A percentile compares a stretch with the other conserved stretches of the same genome.
Conservation (phyloP, 2,113 vertebrate genomes). For the Gnathonemus longibarbis region DNA sequence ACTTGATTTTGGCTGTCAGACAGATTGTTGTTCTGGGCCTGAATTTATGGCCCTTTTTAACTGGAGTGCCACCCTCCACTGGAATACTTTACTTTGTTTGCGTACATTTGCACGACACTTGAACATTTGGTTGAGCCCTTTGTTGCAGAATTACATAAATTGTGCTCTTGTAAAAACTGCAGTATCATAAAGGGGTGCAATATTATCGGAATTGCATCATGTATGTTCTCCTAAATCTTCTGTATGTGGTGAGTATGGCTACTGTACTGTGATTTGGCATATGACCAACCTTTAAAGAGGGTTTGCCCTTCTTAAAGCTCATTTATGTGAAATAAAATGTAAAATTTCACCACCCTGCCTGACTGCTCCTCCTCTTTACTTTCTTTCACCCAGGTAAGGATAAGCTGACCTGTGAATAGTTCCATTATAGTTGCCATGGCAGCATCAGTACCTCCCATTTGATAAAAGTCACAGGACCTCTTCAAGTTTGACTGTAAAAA, state of each 20-base stretch:
- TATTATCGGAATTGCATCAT: background rate
- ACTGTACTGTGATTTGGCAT: background rate
- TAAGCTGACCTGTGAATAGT: background rate
- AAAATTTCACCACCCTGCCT: background rate
- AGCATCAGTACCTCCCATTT: background rate
- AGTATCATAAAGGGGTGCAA: background rate
- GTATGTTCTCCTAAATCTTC: background rate
- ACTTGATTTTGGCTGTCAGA: background rate
- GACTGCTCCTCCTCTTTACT: background rate
- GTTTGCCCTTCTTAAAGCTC: background rate
- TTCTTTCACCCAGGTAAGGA: background rate
- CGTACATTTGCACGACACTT: background rate
- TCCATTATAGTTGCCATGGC: background rate
- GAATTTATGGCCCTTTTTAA: background rate
- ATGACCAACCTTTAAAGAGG: background rate
- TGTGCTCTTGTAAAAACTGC: background rate
- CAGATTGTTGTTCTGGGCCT: background rate
- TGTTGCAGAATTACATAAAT: background rate
- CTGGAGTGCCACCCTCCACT: background rate
- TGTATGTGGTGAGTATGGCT: background rate
- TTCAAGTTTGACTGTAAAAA: background rate
- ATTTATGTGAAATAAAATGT: background rate
- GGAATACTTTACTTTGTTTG: background rate
- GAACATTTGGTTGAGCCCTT: background rate
- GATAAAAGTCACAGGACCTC: background rate